Evolutionary conservation across 2,888 invertebrate species (phyloP), one percentile per base, ranked within the genome.

Genomic region (Acrocera orbiculus): DNA sequence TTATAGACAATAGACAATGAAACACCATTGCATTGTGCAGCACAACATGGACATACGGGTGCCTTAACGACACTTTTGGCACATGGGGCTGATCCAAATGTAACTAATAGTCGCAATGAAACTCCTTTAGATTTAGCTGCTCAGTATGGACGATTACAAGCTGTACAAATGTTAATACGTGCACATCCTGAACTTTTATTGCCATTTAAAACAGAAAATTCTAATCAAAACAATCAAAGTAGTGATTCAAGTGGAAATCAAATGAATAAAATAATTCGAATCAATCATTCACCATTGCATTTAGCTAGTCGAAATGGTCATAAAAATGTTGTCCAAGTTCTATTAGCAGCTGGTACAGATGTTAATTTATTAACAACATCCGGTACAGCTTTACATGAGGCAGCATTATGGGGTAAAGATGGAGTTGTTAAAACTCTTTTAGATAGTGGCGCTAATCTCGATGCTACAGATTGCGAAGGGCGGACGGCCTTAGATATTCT

Each of bases 81-180:
- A 47, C 73, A 79, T 51, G 78, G 80, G 40, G 89, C 89, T 47
- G 86, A 93, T 65, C 85, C 90, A 27, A 76, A 78, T 45, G 76
- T 89, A 51, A 72, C 78, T 45, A 92, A 92, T 60, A 72, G 71
- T 46, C 75, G 79, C 39, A 83, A 85, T 34, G 93, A 93, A 58
- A 87, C 89, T 22, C 82, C 93, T 1, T 64, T 96, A 49, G 95
- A 96, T 58, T 70, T 96, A 39, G 93, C 95, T 7, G 85, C 90
- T 33, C 87, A 92, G 62, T 86, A 83, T 59, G 86, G 85, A 50
- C 54, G 59, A 3, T 64, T 85, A 55, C 83, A 87, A 51, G 86
- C 86, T 1, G 92, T 93, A 34, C 80, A 87, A 58, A 69, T 82
- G 47, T 64, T 95, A 41, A 73, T 93, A 20, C 70, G 77, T 43